Evolutionary conservation across 2,888 invertebrate species (phyloP).

Genomic region (Steinernema hermaphroditum): DNA sequence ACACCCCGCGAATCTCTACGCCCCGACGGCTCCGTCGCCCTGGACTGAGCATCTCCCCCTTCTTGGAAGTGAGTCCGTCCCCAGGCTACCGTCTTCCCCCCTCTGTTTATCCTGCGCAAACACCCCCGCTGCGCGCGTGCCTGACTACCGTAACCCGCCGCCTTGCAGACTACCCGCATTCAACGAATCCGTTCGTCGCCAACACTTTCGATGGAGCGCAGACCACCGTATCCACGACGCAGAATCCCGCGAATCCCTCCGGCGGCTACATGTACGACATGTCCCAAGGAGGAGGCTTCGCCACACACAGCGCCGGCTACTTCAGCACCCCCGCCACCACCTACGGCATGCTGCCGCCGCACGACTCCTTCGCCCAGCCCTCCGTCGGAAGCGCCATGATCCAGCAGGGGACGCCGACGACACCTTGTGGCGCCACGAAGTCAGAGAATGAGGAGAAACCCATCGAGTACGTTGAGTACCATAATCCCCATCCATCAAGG

Average conservation of each 20-base stretch:
- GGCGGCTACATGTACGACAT: conserved; percentile 25
- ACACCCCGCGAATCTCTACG: not conserved
- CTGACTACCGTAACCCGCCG: conserved; percentile 19
- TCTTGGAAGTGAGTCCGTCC: conserved; percentile 47
- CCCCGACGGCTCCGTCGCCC: conserved; percentile 29
- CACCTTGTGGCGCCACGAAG: not conserved
- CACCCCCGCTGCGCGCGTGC: conserved; percentile 16
- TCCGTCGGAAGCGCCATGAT: conserved; percentile 12
- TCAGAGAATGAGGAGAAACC: conserved; percentile 5
- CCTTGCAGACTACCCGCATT: not conserved
- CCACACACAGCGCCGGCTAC: not conserved
- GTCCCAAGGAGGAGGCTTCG: not conserved
- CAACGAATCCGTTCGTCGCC: not conserved
- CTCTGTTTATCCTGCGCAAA: conserved; percentile 26
- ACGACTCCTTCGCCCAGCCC: conserved; percentile 25
- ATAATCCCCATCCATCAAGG: not conserved
- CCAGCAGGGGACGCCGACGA: not conserved
- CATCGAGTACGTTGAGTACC: not conserved
- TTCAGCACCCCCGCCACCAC: not conserved
- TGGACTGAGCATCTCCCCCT: conserved; percentile 57
- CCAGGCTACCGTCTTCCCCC: not conserved
- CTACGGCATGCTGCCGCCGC: conserved; percentile 21
- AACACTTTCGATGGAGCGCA: conserved; percentile 25
- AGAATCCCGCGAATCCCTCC: not conserved
- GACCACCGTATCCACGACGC: not conserved